These are phyloP conservation scores for Podiceps cristatus DNA, from an alignment of 2,113 vertebrate genomes.

Conservation along the genomic window DNA sequence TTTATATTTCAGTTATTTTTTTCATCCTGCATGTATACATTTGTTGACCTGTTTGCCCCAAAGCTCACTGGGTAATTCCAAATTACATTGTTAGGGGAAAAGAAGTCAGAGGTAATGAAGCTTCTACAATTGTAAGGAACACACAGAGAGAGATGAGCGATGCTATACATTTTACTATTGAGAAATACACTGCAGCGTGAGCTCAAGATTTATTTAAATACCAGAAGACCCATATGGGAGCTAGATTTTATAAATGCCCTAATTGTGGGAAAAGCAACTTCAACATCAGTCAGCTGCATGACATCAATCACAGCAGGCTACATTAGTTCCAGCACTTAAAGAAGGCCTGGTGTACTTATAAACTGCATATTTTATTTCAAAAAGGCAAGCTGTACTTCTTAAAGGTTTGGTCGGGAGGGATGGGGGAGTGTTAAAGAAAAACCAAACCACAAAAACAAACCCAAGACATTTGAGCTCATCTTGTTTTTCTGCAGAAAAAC, in stretches of 20 bases:
- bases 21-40: not conserved
- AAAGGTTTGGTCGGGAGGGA: not conserved
- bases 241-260: constrained; percentile 25
- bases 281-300: constrained; percentile 31
- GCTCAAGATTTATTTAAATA: constrained; percentile 26
- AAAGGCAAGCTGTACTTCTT: not conserved
- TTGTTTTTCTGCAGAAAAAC: not conserved
- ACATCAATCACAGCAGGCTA: constrained; percentile 15
- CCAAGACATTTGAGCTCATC: not conserved
- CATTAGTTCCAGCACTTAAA: constrained; percentile 12
- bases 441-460: not conserved
- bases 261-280: constrained; percentile 17
- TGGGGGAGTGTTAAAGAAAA: not conserved
- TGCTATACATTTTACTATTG: not conserved
- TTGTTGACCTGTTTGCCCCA: not conserved
- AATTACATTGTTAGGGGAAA: not conserved
- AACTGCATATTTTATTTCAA: not conserved
- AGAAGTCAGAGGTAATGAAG: not conserved
- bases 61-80: not conserved
- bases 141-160: not conserved
- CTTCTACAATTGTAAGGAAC: not conserved
- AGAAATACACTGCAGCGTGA: not conserved
- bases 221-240: not conserved
- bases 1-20: not conserved
- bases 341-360: not conserved